Conservation (phyloP, 2,888 invertebrate species). For the Acanthosepion pharaonis region DNA sequence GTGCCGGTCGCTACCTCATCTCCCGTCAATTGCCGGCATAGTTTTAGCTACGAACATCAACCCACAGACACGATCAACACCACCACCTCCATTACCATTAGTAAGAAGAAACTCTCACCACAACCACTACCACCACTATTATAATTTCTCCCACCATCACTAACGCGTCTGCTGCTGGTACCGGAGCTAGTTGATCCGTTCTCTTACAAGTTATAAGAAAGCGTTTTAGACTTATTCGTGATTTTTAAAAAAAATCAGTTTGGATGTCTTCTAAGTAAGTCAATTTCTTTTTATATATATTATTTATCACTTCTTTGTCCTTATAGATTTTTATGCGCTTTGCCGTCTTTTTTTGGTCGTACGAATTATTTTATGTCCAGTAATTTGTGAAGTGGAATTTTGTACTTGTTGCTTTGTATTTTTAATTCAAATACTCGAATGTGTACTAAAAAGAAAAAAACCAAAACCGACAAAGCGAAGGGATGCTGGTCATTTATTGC, state of each 20-base stretch:
- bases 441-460: no score
- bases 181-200: no score
- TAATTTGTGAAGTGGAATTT: no score
- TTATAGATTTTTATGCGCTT: no score
- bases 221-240: background rate
- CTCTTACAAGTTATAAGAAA: background rate
- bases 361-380: no score
- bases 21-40: background rate
- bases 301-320: background rate
- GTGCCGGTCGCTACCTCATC: background rate
- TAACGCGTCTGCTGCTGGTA: background rate
- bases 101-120: background rate
- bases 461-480: no score
- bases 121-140: background rate
- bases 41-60: background rate
- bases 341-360: background rate
- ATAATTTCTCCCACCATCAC: background rate
- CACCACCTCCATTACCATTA: background rate
- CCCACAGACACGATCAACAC: background rate
- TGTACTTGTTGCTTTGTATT: no score
- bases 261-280: background rate
- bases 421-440: no score
- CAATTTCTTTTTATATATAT: background rate
- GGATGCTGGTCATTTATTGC: no score
- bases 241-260: background rate